Base-by-base conservation (phyloP, 2,113 vertebrate species). In the Panthera uncia region DNA sequence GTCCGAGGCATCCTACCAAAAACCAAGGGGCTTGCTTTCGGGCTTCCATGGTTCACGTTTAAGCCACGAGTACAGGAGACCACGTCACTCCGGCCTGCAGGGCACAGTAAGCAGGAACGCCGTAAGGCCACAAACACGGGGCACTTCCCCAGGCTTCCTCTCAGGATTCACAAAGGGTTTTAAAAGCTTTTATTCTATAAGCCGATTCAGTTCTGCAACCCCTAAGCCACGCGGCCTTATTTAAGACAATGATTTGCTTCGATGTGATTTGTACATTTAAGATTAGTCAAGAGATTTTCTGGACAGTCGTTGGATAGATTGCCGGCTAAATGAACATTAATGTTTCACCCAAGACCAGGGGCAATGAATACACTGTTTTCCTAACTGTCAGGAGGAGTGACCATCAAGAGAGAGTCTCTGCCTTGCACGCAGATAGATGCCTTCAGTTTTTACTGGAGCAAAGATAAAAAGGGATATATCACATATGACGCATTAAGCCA, bases 401-500 rank as follows among this genome's bases (percentile, higher is more conserved):
- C 13, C 27, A 31, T 66, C 85, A 66, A 36, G 52, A 66, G 83
- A 69, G 31, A 1, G 9, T 19, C 55, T 79, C 61, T 21, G 38
- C 65, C 9, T 82, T 2, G 13, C 61, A 68, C 9, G 19, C 25
- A 66, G 82, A 16, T 27, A 71, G 86, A 16, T 23, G 36, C 41
- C 80, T 61, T 29, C 25, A 12, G 38, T 41, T 25, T 36, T 8
- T 25, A 5, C 31, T 1, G 12, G 68, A 50, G 14, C 29, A n/a
- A 23, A 33, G 4, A 1, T 68, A 29, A 38, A 88, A 41, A 83
- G 19, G 4, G 55, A 2, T 2, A 4, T 0, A 19, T 7, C 12
- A 7, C 25, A 25, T 19, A 13, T 0, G 3, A 0, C 0, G 6
- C 8, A 2, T 23, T 25, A 50, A 80, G 45, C 69, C 29, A 41